Percentiles rank a stretch among this genome's conserved stretches.
Evolutionary conservation across 2,797 vertebrate species (phyloP).

Genomic region (Macroramphosus scolopax): DNA sequence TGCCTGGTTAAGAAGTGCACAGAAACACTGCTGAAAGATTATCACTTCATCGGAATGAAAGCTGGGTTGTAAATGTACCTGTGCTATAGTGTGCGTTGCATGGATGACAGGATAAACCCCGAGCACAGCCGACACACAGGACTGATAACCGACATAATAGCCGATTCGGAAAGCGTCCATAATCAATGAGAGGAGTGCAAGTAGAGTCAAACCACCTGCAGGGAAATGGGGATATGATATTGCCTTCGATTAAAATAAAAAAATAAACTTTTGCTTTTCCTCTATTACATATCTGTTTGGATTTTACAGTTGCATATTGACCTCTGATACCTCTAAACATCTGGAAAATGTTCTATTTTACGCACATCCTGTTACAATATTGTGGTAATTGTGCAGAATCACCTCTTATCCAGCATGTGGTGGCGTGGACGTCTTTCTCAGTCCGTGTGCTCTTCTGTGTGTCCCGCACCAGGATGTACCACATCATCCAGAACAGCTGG

Average conservation of each 20-base stretch:
- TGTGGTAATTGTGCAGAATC: slow-evolving; percentile 12
- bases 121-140: slow-evolving; percentile 86
- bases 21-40: slow-evolving; percentile 47
- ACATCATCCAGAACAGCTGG: slow-evolving; percentile 95
- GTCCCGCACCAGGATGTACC: slow-evolving; percentile 87
- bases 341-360: too few relatives aligned
- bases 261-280: too few relatives aligned
- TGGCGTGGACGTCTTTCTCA: slow-evolving; percentile 88
- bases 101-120: slow-evolving; percentile 91
- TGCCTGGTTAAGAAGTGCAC: slow-evolving; percentile 40
- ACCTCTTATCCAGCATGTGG: slow-evolving; percentile 92
- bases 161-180: slow-evolving; percentile 95
- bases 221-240: neutral
- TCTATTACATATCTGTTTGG: neutral
- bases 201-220: slow-evolving; percentile 89
- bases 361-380: too few relatives aligned
- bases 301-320: too few relatives aligned
- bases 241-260: too few relatives aligned
- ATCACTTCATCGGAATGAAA: slow-evolving; percentile 49
- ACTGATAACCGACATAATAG: slow-evolving; percentile 88
- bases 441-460: slow-evolving; percentile 75
- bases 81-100: slow-evolving; percentile 88
- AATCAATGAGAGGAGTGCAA: slow-evolving; percentile 90
- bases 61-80: slow-evolving; percentile 80
- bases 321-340: too few relatives aligned